These are phyloP conservation scores for Lasioglossum baleicum DNA, from an alignment of 1,140 invertebrate genomes.

Conservation along the genomic window DNA sequence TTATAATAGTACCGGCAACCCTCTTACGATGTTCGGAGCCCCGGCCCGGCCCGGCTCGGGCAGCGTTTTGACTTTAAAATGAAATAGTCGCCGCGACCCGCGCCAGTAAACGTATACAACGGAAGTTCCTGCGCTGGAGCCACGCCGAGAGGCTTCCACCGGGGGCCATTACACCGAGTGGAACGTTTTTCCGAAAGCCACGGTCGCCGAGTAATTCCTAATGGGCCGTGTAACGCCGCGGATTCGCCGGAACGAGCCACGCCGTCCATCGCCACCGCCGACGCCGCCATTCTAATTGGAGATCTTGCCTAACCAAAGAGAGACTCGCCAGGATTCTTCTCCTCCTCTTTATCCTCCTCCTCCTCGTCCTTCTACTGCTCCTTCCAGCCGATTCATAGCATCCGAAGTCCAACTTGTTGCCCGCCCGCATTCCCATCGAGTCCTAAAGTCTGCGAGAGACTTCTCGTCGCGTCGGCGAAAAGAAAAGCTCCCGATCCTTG, in stretches of 20 bases:
- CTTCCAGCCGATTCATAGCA: not conserved
- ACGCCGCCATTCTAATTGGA: conserved; percentile 31
- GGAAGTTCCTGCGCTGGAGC: not conserved
- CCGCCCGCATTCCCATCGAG: not conserved
- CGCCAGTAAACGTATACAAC: conserved; percentile 26
- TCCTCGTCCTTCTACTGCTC: no score
- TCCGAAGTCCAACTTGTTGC: conserved; percentile 26
- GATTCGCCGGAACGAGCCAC: conserved; percentile 4
- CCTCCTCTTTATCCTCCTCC: not conserved
- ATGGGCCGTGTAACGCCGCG: conserved; percentile 32
- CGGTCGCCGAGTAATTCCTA: conserved; percentile 32
- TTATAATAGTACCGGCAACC: conserved; percentile 49
- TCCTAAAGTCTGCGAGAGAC: not conserved
- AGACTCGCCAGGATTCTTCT: not conserved
- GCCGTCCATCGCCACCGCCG: not conserved
- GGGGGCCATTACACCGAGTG: conserved; percentile 34
- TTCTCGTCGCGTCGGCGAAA: no score
- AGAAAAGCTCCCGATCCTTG: no score
- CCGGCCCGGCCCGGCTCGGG: not conserved
- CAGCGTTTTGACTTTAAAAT: conserved; percentile 55
- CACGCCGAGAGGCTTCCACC: not conserved
- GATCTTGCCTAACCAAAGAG: not conserved
- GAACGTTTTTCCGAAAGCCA: conserved; percentile 42
- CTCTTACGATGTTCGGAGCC: conserved; percentile 38
- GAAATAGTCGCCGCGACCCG: conserved; percentile 35